Base-by-base conservation (phyloP, 2,797 vertebrate species). In the Staurois parvus region DNA sequence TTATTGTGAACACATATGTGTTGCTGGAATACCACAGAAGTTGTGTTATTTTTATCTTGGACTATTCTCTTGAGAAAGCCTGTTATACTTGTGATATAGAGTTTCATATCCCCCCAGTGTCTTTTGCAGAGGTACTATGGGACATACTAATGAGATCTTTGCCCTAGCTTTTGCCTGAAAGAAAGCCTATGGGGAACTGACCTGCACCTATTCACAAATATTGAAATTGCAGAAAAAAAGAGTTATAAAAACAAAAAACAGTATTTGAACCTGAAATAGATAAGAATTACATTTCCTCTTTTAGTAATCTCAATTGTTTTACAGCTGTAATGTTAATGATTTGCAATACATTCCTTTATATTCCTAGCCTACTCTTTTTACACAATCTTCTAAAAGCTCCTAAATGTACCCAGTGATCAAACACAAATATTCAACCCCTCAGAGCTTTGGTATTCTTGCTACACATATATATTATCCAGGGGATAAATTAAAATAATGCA, bases 71-170 rank as follows among this genome's bases (percentile, higher is more conserved):
- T 78, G 45, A 34, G 78, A 34, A 52, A 70, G 52, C 68, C 24
- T 0, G 10, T 11, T 70, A 80, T 70, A 56, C 66, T 32, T 24
- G 45, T 56, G 67, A 24, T 42, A 70, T 9, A 56, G 26, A 56
- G 5, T 52, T 24, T 24, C 9, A 34, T 45, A 56, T 70, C 11
- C 11, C 42, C 28, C 29, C 8, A 26, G 19, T 2, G 42, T 48
- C 64, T 52, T 48, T 79, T 69, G 19, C 21, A 37, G 15, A 2
- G 62, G 13, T 12, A 1, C 62, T 24, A 28, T 11, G 62, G 76
- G 76, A 66, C 21, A 34, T 67, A 10, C 77, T 80, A 80, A 70
- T 80, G 64, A 56, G 78, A 80, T 70, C 45, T 80, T 69, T 70
- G 67, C 78, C 78, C 28, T 70, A 40, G 40, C 40, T 26, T 40